phyloP scores from a whole-genome alignment of 1,140 invertebrate species.

The Drosophila kikkawai region DNA sequence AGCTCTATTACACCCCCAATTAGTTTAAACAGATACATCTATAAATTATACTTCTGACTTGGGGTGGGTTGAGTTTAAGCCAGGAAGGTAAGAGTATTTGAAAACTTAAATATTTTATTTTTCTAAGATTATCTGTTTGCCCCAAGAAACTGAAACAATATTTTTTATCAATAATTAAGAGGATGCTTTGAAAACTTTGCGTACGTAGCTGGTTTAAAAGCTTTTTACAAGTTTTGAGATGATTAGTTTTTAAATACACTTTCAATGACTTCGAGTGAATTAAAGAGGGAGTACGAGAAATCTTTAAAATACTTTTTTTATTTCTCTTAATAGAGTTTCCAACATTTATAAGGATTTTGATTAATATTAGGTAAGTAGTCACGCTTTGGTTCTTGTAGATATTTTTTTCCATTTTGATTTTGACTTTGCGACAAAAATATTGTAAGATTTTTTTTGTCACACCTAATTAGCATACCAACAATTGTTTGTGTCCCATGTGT shows the following conservation, averaged over 20 bases:
- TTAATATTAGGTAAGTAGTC: not conserved
- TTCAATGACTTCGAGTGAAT: not conserved
- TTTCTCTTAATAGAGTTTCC: too few relatives aligned
- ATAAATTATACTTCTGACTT: not conserved
- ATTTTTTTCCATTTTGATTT: not conserved
- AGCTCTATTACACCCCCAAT: constrained; percentile 77
- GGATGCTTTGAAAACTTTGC: not conserved
- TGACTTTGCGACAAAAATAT: too few relatives aligned
- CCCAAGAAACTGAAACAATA: not conserved
- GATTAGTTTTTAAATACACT: not conserved
- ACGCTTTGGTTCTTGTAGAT: not conserved
- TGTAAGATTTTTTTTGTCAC: not conserved
- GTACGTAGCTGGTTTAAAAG: not conserved
- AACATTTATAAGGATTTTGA: not conserved
- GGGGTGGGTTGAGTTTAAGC: not conserved
- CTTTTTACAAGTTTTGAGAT: not conserved
- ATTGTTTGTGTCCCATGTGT: not conserved
- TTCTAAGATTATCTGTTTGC: not conserved
- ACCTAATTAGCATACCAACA: not conserved
- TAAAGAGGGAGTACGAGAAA: not conserved
- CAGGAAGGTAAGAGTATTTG: not conserved
- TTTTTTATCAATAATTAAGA: not conserved
- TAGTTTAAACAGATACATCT: constrained; percentile 52
- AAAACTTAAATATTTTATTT: not conserved
- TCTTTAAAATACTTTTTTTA: not conserved